Evolutionary conservation across 2,888 invertebrate genomes (phyloP).

Genomic region (Chrysomela aeneicollis): DNA sequence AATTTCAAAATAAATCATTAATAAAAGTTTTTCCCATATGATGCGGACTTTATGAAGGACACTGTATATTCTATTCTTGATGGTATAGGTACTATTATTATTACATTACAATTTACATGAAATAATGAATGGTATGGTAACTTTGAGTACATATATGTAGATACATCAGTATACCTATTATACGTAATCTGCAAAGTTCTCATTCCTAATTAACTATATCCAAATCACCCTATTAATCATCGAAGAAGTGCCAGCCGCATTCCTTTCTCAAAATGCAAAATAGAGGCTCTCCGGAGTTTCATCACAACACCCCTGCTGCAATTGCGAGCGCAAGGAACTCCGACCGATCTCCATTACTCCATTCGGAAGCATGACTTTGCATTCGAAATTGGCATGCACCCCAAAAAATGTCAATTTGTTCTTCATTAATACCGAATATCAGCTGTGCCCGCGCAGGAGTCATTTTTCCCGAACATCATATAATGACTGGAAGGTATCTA

Average conservation of each 20-base stretch:
- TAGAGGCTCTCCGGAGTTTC: conserved; percentile 47
- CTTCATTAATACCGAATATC: conserved; percentile 62
- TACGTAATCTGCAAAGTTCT: too few species aligned
- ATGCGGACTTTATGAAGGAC: too few species aligned
- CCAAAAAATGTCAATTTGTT: conserved; percentile 63
- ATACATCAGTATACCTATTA: too few species aligned
- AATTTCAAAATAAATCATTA: too few species aligned
- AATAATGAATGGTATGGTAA: too few species aligned
- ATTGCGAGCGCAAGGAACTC: conserved; percentile 19
- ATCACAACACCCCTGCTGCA: conserved; percentile 33
- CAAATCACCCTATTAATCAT: too few species aligned
- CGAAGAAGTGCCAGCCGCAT: conserved; percentile 39
- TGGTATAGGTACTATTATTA: too few species aligned
- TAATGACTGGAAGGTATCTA: conserved; percentile 46
- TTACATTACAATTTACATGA: too few species aligned
- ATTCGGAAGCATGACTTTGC: conserved; percentile 57
- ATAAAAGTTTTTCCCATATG: too few species aligned
- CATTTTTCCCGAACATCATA: conserved; percentile 53
- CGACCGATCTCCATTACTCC: conserved; percentile 27
- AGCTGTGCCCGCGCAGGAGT: conserved; percentile 55
- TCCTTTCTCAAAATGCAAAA: conserved; percentile 41
- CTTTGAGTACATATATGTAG: too few species aligned
- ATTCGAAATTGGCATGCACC: conserved; percentile 62
- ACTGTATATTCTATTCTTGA: too few species aligned
- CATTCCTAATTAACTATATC: too few species aligned